Percentiles rank a stretch among this genome's conserved stretches.
Conservation (phyloP, 2,797 vertebrate species). For the Gila robusta region DNA sequence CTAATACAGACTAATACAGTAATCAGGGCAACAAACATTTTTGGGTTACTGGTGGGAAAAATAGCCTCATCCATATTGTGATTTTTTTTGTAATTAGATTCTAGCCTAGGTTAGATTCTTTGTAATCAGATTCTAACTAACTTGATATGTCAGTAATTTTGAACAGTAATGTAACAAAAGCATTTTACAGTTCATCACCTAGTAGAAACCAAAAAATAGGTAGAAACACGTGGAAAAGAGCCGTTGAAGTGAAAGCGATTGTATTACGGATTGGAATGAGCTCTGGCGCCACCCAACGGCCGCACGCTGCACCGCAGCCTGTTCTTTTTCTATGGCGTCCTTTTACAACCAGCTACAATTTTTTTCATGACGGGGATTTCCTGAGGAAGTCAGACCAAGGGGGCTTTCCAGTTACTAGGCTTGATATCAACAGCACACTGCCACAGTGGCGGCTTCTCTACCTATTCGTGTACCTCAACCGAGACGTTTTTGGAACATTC, state of each 20-base stretch:
- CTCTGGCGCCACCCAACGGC: slow-evolving; percentile 63
- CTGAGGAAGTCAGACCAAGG: slow-evolving; percentile 84
- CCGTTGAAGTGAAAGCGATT: slow-evolving; percentile 27
- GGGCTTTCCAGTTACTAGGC: slow-evolving; percentile 79
- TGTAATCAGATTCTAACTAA: not conserved
- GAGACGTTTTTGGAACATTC: slow-evolving; percentile 31
- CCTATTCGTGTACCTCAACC: slow-evolving; percentile 39
- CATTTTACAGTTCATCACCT: not conserved
- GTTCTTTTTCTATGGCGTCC: slow-evolving; percentile 46
- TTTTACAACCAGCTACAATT: slow-evolving; percentile 60
- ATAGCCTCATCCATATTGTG: not conserved
- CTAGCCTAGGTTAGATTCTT: not conserved
- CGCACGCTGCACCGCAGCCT: not conserved
- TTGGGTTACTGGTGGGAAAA: not conserved
- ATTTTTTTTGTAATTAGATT: not conserved
- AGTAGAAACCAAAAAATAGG: not conserved
- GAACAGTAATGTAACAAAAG: not conserved
- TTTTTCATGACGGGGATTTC: slow-evolving; percentile 82
- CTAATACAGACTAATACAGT: no score
- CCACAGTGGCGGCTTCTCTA: slow-evolving; percentile 54
- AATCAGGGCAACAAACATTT: not conserved
- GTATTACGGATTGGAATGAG: not conserved
- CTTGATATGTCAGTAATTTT: not conserved
- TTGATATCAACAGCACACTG: slow-evolving; percentile 61
- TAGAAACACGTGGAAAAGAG: slow-evolving; percentile 10